Base-by-base conservation (phyloP, 2,888 invertebrate species). In the Cerastoderma edule region DNA sequence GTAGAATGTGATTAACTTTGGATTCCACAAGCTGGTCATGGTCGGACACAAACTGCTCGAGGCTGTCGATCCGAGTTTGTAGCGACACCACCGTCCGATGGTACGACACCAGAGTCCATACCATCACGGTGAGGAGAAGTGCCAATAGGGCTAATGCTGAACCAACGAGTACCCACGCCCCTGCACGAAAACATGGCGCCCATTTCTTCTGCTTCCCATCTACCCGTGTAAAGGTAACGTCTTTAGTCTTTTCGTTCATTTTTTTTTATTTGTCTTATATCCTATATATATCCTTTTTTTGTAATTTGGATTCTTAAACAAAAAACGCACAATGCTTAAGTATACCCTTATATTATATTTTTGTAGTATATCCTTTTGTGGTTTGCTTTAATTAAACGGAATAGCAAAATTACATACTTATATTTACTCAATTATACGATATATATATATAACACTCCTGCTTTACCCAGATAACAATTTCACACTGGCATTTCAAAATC, bases 61-160 rank as follows among this genome's bases (percentile, higher is more conserved):
- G 69, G 33, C 24, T 67, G 27, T 73, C 67, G 63, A 81, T 64
- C 53, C 81, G 66, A 10, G 66, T 46, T 30, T 81, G 75, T 27
- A 81, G 65, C 56, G 65, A 54, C 48, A 64, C 46, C 54, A 81
- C 56, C 5, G 81, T 78, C 53, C 64, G 71, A 50, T 81, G 78
- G 48, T 78, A 75, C 19, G 72, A 65, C 46, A 78, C 78, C 6
- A 78, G 54, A 33, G 81, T 78, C 78, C 75, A 81, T 8, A 81
- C 35, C 27, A 75, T 71, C 24, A 75, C 63, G 24, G 75, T 54
- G 50, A 76, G 53, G 30, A 81, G 67, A 28, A 75, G 22, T 5
- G 75, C 75, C 24, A 81, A 28, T 32, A 81, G 30, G 22, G 64
- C 54, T 33, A 81, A 67, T 35, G 64, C 68, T 35, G 63, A 46